Conservation (phyloP, 2,888 invertebrate species). For the Panorpa germanica region DNA sequence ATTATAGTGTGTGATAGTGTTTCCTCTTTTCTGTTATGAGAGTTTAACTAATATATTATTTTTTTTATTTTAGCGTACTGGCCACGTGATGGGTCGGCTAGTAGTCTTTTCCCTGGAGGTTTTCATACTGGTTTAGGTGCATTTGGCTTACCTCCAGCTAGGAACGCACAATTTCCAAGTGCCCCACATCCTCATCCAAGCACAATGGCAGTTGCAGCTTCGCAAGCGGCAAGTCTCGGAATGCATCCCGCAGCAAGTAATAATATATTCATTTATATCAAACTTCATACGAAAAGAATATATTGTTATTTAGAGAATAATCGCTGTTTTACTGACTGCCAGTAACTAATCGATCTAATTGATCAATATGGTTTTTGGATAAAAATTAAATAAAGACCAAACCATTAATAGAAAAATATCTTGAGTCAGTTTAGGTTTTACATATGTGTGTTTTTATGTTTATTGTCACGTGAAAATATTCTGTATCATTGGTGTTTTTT, state of each 20-base stretch:
- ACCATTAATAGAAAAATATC: slow-evolving; percentile 1
- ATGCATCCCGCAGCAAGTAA: slow-evolving; percentile 57
- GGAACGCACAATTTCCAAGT: no score
- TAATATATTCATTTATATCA: slow-evolving; percentile 12
- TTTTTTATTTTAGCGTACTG: no score
- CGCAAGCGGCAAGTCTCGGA: slow-evolving; percentile 68
- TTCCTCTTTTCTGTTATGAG: no score
- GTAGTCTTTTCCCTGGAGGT: no score
- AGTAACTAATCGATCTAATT: no score
- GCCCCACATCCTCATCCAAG: slow-evolving; percentile 39
- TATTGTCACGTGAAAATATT: neutral
- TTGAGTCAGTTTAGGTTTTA: slow-evolving; percentile 1
- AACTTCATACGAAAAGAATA: slow-evolving; percentile 2
- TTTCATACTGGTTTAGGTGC: no score
- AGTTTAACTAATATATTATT: no score
- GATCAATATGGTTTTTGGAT: slow-evolving; percentile 9
- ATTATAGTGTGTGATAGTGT: no score
- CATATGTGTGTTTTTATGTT: slow-evolving; percentile 1
- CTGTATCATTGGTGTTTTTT: slow-evolving; percentile 10
- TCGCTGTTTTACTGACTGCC: neutral
- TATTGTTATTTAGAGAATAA: no score
- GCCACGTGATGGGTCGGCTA: no score
- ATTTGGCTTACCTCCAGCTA: no score
- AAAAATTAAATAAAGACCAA: slow-evolving; percentile 1
- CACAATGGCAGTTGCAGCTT: slow-evolving; percentile 67